These are phyloP conservation scores for Leistus spinibarbis DNA, from an alignment of 2,888 invertebrate genomes.

Conservation along the genomic window DNA sequence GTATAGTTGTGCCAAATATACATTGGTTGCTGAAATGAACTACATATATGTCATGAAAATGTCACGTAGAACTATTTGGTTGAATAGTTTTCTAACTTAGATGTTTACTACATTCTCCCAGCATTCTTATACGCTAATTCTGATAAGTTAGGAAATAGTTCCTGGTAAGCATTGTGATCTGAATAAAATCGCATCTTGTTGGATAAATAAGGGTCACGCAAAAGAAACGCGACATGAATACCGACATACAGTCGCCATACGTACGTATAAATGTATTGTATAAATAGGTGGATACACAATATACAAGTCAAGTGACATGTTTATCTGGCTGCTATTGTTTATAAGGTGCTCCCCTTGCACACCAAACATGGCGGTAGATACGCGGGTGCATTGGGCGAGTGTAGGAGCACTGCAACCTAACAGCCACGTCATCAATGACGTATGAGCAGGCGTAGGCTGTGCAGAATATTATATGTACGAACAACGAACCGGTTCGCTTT, in stretches of 20 bases:
- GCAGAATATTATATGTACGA: not conserved
- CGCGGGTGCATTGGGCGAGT: not conserved
- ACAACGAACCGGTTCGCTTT: not conserved
- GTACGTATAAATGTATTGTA: not conserved
- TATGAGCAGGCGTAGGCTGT: slow-evolving; percentile 1
- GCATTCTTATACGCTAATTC: too few relatives aligned
- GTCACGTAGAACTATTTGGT: too few relatives aligned
- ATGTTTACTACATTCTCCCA: too few relatives aligned
- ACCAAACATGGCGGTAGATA: slow-evolving; percentile 3
- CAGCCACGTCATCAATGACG: not conserved
- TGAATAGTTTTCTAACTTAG: too few relatives aligned
- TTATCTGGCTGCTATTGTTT: slow-evolving; percentile 8
- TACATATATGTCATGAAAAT: too few relatives aligned
- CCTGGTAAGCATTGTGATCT: not conserved
- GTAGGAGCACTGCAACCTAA: not conserved
- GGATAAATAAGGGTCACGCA: not conserved
- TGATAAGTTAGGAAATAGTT: too few relatives aligned
- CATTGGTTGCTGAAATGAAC: too few relatives aligned
- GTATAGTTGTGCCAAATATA: too few relatives aligned
- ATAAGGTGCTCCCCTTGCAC: slow-evolving; percentile 8
- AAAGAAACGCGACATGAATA: not conserved
- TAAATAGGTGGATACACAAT: not conserved
- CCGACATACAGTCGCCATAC: not conserved
- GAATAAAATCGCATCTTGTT: not conserved
- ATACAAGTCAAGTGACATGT: not conserved